Conservation (phyloP, 2,888 invertebrate species). For the Charanyca ferruginea region DNA sequence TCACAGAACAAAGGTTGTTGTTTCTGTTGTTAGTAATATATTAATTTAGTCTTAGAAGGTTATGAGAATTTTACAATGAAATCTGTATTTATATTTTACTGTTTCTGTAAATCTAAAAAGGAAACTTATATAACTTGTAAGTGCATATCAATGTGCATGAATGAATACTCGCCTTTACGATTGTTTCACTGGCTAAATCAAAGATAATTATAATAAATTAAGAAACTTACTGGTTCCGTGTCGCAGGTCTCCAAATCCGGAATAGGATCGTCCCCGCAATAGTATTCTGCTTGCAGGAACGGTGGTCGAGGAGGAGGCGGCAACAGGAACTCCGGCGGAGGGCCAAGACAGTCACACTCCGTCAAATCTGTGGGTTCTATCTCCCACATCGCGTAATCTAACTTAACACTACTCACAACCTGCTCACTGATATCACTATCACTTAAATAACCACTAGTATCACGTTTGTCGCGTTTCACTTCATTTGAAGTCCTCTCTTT, state of each 20-base stretch:
- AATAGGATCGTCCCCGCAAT: slow-evolving; percentile 93
- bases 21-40: too few species aligned
- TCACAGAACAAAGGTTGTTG: too few species aligned
- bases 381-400: slow-evolving; percentile 93
- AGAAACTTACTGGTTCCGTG: slow-evolving; percentile 93
- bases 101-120: too few species aligned
- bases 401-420: slow-evolving; percentile 91
- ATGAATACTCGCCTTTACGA: too few species aligned
- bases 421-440: slow-evolving; percentile 87
- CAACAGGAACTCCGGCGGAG: slow-evolving; percentile 94
- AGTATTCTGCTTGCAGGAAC: slow-evolving; percentile 93
- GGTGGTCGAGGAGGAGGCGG: slow-evolving; percentile 95
- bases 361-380: slow-evolving; percentile 93
- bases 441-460: slow-evolving; percentile 81
- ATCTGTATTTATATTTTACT: too few species aligned
- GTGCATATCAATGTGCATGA: too few species aligned
- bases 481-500: slow-evolving; percentile 87
- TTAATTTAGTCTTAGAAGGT: too few species aligned
- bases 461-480: slow-evolving; percentile 87
- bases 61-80: too few species aligned
- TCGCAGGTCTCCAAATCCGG: slow-evolving; percentile 94
- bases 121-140: too few species aligned
- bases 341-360: slow-evolving; percentile 95
- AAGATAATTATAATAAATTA: not conserved
- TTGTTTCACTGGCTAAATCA: too few species aligned